Base-by-base conservation (phyloP, 2,113 vertebrate species). In the Phylloscopus whistleri region DNA sequence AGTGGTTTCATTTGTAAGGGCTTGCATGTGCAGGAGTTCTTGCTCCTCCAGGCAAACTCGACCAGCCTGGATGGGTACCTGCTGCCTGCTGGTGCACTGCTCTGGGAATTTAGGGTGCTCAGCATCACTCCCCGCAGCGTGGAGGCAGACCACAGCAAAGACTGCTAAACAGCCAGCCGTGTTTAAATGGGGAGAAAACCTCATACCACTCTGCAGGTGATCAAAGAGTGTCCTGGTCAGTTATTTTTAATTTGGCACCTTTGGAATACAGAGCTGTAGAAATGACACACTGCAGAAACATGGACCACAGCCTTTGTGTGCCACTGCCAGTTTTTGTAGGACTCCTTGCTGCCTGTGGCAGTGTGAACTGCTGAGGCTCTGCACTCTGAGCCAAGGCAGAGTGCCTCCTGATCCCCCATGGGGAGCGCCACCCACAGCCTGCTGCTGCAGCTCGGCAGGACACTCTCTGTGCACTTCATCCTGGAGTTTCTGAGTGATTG, bases 151-250 rank as follows among this genome's bases (percentile, higher is more conserved):
- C 33, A 48, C 21, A 43, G 16, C 41, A 24, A 27, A 26, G 46
- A 22, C 16, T 56, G 44, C 63, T 73, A 30, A 30, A 19, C 17
- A 56, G 67, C 19, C 59, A 68, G 24, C 16, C 30, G 6, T 17
- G 21, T 49, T 84, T 35, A 49, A 86, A 77, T 4, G 26, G 39
- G 22, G 62, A 58, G 24, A 58, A 84, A 53, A 58, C 20, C 48
- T 81, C 43, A 18, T 1, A 11, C 4, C 16, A 4, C 51, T 41
- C 13, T 69, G 37, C 28, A 21, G 2, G 0, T 7, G n/a, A 44
- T 19, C 33, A 28, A 49, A 66, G 69, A 68, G 3, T 16, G 52
- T 44, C 51, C n/a, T 2, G 37, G 44, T 7, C n/a, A 66, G 26
- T 2, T 43, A 5, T 52, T 81, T 82, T 75, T 49, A 11, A 43